phyloP scores from a whole-genome alignment of 2,797 vertebrate species.

The Anisognathus igniventris region DNA sequence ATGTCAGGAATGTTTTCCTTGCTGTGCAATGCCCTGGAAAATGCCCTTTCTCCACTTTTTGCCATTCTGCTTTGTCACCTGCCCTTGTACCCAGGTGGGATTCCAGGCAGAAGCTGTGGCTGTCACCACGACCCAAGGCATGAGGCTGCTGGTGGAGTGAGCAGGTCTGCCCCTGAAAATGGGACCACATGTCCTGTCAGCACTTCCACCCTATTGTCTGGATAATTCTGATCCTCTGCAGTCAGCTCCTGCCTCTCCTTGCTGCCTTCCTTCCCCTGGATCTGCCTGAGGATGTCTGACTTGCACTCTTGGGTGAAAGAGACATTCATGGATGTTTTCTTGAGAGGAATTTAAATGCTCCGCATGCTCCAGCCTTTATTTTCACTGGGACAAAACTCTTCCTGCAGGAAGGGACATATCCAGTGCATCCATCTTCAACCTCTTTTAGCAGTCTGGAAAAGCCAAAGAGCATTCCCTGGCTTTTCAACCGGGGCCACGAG shows the following conservation, averaged over 20 bases:
- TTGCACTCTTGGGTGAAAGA: not conserved
- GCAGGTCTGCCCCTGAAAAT: not conserved
- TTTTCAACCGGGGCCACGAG: not conserved
- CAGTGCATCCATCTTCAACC: not conserved
- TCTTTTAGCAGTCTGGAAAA: not conserved
- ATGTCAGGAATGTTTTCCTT: not conserved
- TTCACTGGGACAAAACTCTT: not conserved
- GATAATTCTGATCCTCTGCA: not conserved
- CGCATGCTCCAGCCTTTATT: not conserved
- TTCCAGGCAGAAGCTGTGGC: not conserved
- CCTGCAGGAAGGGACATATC: not conserved
- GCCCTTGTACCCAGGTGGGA: rapidly evolving
- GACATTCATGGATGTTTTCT: not conserved
- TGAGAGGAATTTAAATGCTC: not conserved
- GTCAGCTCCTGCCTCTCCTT: not conserved
- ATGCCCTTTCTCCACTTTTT: not conserved
- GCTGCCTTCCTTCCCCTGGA: not conserved
- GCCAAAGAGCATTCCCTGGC: not conserved
- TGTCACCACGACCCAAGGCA: not conserved
- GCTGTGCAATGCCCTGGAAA: not conserved
- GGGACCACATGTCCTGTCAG: rapidly evolving
- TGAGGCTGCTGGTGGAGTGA: not conserved
- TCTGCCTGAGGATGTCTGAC: not conserved
- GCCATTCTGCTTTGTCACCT: not conserved
- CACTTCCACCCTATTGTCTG: not conserved